Evolutionary conservation across 1,140 invertebrate genomes (phyloP), one percentile per base, ranked within the genome.

Genomic region (Leptestheria dahalacensis): DNA sequence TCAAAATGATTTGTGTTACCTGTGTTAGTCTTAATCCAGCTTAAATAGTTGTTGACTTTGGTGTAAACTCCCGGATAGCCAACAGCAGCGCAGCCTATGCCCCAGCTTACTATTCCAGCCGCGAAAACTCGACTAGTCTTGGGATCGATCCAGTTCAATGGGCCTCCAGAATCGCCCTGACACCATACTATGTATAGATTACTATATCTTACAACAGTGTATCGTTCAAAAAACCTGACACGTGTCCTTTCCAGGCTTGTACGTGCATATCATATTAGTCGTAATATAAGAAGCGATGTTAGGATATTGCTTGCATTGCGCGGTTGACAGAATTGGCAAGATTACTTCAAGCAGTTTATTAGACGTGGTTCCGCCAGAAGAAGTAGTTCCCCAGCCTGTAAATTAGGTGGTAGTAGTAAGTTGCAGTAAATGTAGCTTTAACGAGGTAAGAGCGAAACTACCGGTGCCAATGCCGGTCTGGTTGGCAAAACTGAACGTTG

Each of bases 161-260:
- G 82, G 6, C 82, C 82, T 18, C 84, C 84, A 26, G 81, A 83
- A 67, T 87, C 83, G 57, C 77, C 74, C 71, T 80, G 77, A 41
- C 6, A 15, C 6, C 6, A 41, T 9, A 6, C 33, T 41, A 9
- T 6, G 15, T 15, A 41, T 6, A 9, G 15, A 41, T 41, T 9
- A 15, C 33, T 9, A 41, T 9, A 41, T 9, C 33, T 9, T 6
- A 41, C 6, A 41, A 41, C 6, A 41, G 6, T 41, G 33, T 41
- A 41, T 41, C 33, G 33, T 41, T n/a, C n/a, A n/a, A n/a, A n/a
- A n/a, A n/a, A 41, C 33, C 33, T 41, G 33, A 67, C 83, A 85
- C 2, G 80, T 71, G 66, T 85, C 83, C 64, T 79, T 81, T 49
- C 75, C 75, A 21, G 69, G 64, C 1, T 73, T 70, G 46, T 76